A percentile compares a stretch with the other conserved stretches of the same genome.
phyloP scores from a whole-genome alignment of 2,888 invertebrate species.

The Osedax fenrisi region DNA sequence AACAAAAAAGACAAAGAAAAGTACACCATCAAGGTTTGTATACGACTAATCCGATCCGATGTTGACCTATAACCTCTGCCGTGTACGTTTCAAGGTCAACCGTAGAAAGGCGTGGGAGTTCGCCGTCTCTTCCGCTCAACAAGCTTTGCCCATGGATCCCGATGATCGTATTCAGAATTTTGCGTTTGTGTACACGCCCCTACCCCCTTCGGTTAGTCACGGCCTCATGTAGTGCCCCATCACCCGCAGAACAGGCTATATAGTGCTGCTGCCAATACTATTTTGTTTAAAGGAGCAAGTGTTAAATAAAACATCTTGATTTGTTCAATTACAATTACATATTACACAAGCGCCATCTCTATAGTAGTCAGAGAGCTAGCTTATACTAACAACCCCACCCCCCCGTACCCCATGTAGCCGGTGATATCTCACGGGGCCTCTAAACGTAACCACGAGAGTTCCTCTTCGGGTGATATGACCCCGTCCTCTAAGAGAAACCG shows the following conservation, averaged over 20 bases:
- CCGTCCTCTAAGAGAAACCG: not conserved
- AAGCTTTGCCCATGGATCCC: slow-evolving; percentile 51
- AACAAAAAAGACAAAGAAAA: slow-evolving; percentile 22
- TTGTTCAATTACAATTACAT: too few species aligned
- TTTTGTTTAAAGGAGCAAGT: too few species aligned
- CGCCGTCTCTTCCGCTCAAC: slow-evolving; percentile 67
- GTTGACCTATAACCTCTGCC: slow-evolving; percentile 36
- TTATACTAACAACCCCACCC: too few species aligned
- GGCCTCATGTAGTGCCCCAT: too few species aligned
- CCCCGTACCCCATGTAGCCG: too few species aligned
- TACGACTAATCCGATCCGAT: not conserved
- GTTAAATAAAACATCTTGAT: too few species aligned
- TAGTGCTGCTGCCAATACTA: too few species aligned
- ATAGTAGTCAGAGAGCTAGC: too few species aligned
- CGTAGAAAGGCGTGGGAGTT: slow-evolving; percentile 59
- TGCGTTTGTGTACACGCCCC: slow-evolving; percentile 41
- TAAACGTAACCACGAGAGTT: too few species aligned
- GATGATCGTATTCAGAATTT: slow-evolving; percentile 42
- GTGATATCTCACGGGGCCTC: too few species aligned
- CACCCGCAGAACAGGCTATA: too few species aligned
- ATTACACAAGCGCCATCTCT: too few species aligned
- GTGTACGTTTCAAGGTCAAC: slow-evolving; percentile 52
- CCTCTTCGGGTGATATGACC: not conserved
- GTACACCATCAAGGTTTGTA: slow-evolving; percentile 23
- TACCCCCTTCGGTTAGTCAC: not conserved